A percentile compares a stretch with the other conserved stretches of the same genome.
These are phyloP conservation scores for Urocitellus parryii DNA, from an alignment of 2,113 vertebrate genomes.

Conservation along the genomic window DNA sequence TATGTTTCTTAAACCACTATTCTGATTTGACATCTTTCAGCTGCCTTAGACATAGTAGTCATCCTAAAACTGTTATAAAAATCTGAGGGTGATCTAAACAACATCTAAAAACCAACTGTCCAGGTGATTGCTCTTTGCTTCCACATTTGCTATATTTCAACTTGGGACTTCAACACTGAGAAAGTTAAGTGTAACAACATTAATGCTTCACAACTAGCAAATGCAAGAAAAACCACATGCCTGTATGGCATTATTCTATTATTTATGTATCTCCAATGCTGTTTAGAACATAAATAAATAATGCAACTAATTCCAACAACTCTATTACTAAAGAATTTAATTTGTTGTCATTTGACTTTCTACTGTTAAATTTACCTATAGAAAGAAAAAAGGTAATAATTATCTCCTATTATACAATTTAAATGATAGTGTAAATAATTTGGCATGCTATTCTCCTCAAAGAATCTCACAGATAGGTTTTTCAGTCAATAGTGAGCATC, in stretches of 20 bases:
- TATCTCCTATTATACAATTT: conserved; percentile 81
- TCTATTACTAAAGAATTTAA: conserved; percentile 46
- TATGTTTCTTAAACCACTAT: background rate
- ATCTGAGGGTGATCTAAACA: background rate
- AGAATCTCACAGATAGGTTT: conserved; percentile 68
- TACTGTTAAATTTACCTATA: conserved; percentile 65
- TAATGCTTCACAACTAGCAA: background rate
- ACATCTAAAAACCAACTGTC: background rate
- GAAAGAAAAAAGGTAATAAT: conserved; percentile 73
- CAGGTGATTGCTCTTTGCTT: background rate
- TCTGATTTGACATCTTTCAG: background rate
- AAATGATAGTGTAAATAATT: conserved; percentile 79
- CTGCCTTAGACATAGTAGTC: background rate
- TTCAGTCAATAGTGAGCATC: conserved; percentile 83
- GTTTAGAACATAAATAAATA: background rate
- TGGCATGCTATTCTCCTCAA: conserved; percentile 61
- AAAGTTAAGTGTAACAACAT: background rate
- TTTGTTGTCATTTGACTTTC: conserved; percentile 29
- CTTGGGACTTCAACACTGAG: background rate
- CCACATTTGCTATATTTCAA: background rate
- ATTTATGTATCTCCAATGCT: conserved; percentile 8
- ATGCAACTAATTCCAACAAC: background rate
- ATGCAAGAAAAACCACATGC: background rate
- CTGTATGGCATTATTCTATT: background rate
- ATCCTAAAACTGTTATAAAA: background rate